Evolutionary conservation across 2,113 vertebrate species (phyloP).

Genomic region (Aix galericulata): DNA sequence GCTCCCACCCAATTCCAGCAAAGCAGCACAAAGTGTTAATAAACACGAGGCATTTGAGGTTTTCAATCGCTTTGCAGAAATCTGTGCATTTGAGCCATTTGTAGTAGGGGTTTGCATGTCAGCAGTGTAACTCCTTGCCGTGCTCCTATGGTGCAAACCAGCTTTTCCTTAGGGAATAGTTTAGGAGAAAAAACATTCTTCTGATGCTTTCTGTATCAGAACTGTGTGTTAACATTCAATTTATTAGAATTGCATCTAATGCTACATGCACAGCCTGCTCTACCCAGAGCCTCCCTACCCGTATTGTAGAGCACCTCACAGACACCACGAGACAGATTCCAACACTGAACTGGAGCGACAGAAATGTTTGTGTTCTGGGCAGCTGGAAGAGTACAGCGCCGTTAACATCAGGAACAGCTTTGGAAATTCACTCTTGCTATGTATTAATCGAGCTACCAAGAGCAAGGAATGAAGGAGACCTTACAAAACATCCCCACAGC

Average conservation of each 20-base stretch:
- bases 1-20: not conserved
- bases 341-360: not conserved
- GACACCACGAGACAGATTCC: fast-evolving
- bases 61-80: not conserved
- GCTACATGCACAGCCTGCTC: not conserved
- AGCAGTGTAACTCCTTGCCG: not conserved
- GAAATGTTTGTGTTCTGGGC: not conserved
- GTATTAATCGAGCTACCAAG: not conserved
- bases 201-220: not conserved
- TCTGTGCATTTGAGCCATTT: not conserved
- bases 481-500: not conserved
- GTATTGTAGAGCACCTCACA: not conserved
- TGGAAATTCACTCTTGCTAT: not conserved
- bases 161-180: not conserved
- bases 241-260: not conserved
- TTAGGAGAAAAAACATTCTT: not conserved
- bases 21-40: fast-evolving
- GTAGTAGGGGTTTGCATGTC: not conserved
- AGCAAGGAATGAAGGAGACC: not conserved
- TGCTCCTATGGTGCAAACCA: not conserved
- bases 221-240: not conserved
- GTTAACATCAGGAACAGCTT: not conserved
- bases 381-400: not conserved
- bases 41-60: not conserved
- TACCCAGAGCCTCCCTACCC: not conserved